Evolutionary conservation across 2,888 invertebrate genomes (phyloP).

Genomic region (Rhagonycha lutea): DNA sequence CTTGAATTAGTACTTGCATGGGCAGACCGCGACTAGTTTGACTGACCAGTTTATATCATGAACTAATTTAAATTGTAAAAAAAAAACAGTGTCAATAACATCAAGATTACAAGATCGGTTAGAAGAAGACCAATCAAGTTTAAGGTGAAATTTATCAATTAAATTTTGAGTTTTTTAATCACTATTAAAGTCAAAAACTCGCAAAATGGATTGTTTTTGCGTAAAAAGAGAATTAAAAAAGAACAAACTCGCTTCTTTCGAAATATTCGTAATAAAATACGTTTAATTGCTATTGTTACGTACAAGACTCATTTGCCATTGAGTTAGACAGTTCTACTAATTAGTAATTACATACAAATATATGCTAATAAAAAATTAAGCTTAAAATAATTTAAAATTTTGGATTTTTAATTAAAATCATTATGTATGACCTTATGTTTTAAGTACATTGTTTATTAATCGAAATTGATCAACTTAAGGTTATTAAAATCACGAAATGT

Average conservation of each 20-base stretch:
- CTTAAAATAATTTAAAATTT: background rate
- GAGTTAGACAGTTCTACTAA: background rate
- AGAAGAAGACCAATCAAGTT: background rate
- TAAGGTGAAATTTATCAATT: background rate
- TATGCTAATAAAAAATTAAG: background rate
- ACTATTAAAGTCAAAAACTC: background rate
- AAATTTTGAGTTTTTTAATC: background rate
- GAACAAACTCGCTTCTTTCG: background rate
- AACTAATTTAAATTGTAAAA: background rate
- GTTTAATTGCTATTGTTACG: background rate
- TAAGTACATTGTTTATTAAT: constrained; percentile 5
- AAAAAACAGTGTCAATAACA: background rate
- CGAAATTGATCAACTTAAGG: constrained; percentile 15
- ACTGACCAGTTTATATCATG: background rate
- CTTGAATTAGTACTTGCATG: background rate
- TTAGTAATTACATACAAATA: background rate
- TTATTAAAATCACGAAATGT: constrained; percentile 11
- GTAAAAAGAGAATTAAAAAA: background rate
- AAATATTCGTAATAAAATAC: background rate
- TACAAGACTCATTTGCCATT: background rate
- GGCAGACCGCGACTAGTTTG: background rate
- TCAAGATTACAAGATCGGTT: background rate
- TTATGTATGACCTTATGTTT: constrained; percentile 2
- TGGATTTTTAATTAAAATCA: background rate
- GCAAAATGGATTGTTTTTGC: background rate